A percentile compares a stretch with the other conserved stretches of the same genome.
These are phyloP conservation scores for Drosophila fulvimacula DNA, from an alignment of 2,888 invertebrate species.

Conservation along the genomic window DNA sequence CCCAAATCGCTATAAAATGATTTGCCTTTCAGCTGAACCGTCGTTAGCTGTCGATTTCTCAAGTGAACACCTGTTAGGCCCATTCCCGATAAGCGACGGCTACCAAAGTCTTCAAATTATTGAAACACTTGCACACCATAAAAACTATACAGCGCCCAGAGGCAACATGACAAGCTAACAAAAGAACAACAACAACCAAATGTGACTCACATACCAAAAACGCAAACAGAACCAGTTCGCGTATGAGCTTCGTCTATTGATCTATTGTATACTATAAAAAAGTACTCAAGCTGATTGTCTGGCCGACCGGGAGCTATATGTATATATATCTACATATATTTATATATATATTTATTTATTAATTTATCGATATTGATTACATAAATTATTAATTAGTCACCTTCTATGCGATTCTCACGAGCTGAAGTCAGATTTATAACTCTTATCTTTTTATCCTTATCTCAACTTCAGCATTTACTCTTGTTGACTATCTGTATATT, in stretches of 20 bases:
- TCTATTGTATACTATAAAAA: not conserved
- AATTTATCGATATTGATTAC: too few relatives aligned
- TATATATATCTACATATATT: too few relatives aligned
- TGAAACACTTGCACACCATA: slow-evolving; percentile 50
- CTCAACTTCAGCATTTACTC: not conserved
- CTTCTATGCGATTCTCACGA: not conserved
- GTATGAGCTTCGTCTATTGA: not conserved
- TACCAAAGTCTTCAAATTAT: slow-evolving; percentile 26
- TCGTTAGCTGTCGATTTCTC: slow-evolving; percentile 20
- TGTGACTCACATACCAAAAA: slow-evolving; percentile 1
- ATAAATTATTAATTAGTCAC: not conserved
- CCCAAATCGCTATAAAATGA: slow-evolving; percentile 32
- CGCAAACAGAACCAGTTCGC: not conserved
- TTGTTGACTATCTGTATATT: not conserved
- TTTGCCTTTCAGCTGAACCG: slow-evolving; percentile 12
- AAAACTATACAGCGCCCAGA: slow-evolving; percentile 26
- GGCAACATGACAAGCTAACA: slow-evolving; percentile 4
- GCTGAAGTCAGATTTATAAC: not conserved
- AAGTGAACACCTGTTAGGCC: slow-evolving; percentile 59
- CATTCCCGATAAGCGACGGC: slow-evolving; percentile 42
- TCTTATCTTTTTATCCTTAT: not conserved
- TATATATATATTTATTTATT: too few relatives aligned
- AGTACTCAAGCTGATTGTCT: not conserved
- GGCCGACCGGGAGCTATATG: too few relatives aligned
- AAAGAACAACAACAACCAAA: not conserved